These are phyloP conservation scores for Aythya baeri DNA, from an alignment of 2,113 vertebrate species.

Conservation along the genomic window DNA sequence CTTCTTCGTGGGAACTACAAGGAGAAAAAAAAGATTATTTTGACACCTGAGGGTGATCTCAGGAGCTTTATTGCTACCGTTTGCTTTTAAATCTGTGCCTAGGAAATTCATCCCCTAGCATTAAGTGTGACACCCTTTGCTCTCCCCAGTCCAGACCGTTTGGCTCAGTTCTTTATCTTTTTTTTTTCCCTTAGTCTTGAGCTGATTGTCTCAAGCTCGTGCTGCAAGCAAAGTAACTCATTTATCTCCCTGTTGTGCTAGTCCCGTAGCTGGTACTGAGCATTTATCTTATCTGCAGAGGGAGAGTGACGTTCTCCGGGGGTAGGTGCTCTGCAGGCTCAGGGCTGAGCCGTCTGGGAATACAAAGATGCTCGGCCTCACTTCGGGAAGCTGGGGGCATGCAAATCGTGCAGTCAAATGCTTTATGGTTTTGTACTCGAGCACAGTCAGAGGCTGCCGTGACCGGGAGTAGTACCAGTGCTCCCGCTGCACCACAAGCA, in stretches of 20 bases:
- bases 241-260: background rate
- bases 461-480: background rate
- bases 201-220: background rate
- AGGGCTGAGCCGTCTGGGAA: background rate
- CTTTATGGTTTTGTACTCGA: background rate
- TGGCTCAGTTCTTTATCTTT: background rate
- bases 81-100: background rate
- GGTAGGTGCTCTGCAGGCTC: background rate
- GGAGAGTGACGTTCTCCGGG: background rate
- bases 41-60: background rate
- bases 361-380: background rate
- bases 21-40: background rate
- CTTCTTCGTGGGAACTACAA: background rate
- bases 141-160: background rate
- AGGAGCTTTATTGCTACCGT: background rate
- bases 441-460: background rate
- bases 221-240: fast-evolving
- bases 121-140: background rate
- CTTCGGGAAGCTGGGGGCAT: background rate
- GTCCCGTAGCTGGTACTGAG: background rate
- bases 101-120: background rate
- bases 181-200: background rate
- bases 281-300: background rate
- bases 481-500: background rate
- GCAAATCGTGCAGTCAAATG: background rate